Conservation (phyloP, 1,140 invertebrate species). For the Rhagoletis pomonella region DNA sequence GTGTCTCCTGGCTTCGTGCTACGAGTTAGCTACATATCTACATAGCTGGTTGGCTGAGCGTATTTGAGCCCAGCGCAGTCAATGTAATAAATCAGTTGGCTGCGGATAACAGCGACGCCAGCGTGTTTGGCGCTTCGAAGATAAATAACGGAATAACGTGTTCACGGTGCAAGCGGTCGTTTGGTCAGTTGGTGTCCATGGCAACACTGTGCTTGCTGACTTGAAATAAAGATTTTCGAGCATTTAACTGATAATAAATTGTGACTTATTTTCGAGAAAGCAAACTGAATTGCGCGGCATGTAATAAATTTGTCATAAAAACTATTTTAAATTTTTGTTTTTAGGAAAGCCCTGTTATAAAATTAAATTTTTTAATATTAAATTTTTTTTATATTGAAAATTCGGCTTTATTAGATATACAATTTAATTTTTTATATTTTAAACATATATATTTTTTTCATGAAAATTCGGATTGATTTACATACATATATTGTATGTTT, state of each 20-base stretch:
- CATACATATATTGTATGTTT: too few relatives aligned
- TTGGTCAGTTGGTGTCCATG: slow-evolving; percentile 28
- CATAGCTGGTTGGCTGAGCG: background rate
- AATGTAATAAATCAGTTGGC: slow-evolving; percentile 49
- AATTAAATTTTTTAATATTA: background rate
- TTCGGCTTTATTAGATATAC: too few relatives aligned
- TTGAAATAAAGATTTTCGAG: background rate
- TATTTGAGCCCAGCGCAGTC: slow-evolving; percentile 42
- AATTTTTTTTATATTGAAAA: too few relatives aligned
- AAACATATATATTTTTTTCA: too few relatives aligned
- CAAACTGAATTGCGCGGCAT: background rate
- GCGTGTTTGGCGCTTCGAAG: background rate
- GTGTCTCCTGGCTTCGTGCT: background rate
- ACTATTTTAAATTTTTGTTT: too few relatives aligned
- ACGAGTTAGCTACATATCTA: too few relatives aligned
- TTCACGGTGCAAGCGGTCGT: slow-evolving; percentile 23
- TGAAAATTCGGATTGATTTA: too few relatives aligned
- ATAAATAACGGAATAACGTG: slow-evolving; percentile 7
- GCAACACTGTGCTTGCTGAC: background rate
- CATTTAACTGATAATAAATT: background rate
- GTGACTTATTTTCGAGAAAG: background rate
- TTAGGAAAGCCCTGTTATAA: too few relatives aligned
- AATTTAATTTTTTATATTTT: too few relatives aligned
- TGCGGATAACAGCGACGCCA: slow-evolving; percentile 49
- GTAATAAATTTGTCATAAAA: background rate